Evolutionary conservation across 2,113 vertebrate genomes (phyloP).

Genomic region (Clarias magur): DNA sequence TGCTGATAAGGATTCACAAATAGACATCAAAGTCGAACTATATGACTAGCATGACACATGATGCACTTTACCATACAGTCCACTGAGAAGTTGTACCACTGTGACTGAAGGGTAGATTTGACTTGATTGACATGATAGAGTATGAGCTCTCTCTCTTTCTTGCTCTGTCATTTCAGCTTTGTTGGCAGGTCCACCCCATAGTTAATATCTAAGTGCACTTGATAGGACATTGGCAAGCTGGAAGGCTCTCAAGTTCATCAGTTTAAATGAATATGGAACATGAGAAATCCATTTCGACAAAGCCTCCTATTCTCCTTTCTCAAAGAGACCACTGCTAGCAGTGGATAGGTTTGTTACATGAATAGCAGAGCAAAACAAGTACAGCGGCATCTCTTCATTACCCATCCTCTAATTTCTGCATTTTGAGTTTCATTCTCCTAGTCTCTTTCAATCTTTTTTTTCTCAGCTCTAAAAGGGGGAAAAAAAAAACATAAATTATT

Average conservation of each 20-base stretch:
- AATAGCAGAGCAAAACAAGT: constrained; percentile 23
- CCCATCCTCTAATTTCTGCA: constrained; percentile 4
- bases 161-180: constrained; percentile 7
- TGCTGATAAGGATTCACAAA: constrained; percentile 4
- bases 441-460: not conserved
- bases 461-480: not conserved
- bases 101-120: constrained; percentile 24
- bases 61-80: not conserved
- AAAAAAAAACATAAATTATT: constrained; percentile 7
- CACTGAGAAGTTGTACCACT: not conserved
- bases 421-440: not conserved
- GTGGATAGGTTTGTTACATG: constrained; percentile 18
- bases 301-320: constrained; percentile 21
- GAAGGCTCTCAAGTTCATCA: constrained; percentile 21
- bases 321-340: constrained; percentile 17
- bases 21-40: not conserved
- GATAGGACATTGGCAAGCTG: constrained; percentile 18
- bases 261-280: constrained; percentile 36
- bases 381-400: constrained; percentile 37
- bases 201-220: constrained; percentile 26
- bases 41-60: not conserved
- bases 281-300: constrained; percentile 40
- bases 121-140: constrained; percentile 16
- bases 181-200: constrained; percentile 5
- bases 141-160: not conserved